Conservation (phyloP, 1,140 invertebrate species). For the Brachionus angularis region DNA sequence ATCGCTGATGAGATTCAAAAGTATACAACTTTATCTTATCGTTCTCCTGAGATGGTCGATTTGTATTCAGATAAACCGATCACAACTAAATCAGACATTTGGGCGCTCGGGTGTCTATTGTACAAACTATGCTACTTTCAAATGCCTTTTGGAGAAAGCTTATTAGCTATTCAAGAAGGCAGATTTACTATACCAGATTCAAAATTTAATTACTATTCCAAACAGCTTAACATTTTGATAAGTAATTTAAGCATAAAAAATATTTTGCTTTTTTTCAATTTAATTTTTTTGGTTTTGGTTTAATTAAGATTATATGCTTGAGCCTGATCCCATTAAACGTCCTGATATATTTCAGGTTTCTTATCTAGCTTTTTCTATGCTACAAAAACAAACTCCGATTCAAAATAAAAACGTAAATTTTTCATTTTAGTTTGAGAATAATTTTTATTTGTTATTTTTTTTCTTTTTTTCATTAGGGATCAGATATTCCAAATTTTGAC, state of each 20-base stretch:
- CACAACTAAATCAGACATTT: slow-evolving; percentile 86
- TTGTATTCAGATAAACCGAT: slow-evolving; percentile 80
- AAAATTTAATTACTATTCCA: slow-evolving; percentile 59
- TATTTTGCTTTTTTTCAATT: not conserved
- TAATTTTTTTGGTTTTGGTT: not conserved
- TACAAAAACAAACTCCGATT: slow-evolving; percentile 71
- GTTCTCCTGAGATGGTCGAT: slow-evolving; percentile 92
- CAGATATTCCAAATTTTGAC: slow-evolving; percentile 19
- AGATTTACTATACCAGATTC: slow-evolving; percentile 78
- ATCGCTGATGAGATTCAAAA: slow-evolving; percentile 80
- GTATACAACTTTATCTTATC: slow-evolving; percentile 86
- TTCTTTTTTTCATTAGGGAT: not conserved
- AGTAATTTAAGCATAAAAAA: not conserved
- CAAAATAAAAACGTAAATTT: slow-evolving; percentile 73
- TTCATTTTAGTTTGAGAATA: not conserved
- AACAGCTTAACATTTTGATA: slow-evolving; percentile 54
- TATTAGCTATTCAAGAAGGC: slow-evolving; percentile 84
- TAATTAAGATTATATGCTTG: slow-evolving; percentile 31
- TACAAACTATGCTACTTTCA: slow-evolving; percentile 88
- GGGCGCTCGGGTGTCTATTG: slow-evolving; percentile 82
- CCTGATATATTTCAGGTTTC: slow-evolving; percentile 86
- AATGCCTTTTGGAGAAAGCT: slow-evolving; percentile 86
- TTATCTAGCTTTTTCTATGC: slow-evolving; percentile 70
- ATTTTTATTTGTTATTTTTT: not conserved
- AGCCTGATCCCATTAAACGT: slow-evolving; percentile 14